Evolutionary conservation across 2,113 vertebrate species (phyloP).

Genomic region (Triplophysa dalaica): DNA sequence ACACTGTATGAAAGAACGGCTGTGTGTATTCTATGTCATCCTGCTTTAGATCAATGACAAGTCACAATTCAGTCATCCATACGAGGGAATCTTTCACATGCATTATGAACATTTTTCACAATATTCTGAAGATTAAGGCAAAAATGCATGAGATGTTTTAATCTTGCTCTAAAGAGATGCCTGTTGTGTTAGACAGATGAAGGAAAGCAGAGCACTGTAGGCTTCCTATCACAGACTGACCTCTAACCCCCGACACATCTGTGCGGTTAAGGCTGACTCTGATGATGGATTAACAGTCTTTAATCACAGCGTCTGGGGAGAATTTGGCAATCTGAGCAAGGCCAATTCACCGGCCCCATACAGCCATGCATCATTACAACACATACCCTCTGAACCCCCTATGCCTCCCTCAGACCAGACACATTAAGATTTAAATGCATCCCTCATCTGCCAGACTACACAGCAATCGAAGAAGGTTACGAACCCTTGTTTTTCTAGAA

Average conservation of each 20-base stretch:
- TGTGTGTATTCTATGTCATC: not conserved
- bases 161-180: slow-evolving; percentile 9
- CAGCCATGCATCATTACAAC: slow-evolving; percentile 34
- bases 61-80: not conserved
- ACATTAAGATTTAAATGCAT: slow-evolving; percentile 40
- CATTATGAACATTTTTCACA: not conserved
- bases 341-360: slow-evolving; percentile 43
- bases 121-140: not conserved
- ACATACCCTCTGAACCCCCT: slow-evolving; percentile 2
- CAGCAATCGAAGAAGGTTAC: slow-evolving; percentile 22
- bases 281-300: slow-evolving; percentile 56
- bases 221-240: slow-evolving; percentile 21
- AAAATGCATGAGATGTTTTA: slow-evolving; percentile 9
- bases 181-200: slow-evolving; percentile 30
- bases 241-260: slow-evolving; percentile 41
- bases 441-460: slow-evolving; percentile 13
- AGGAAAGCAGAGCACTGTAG: slow-evolving; percentile 15
- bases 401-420: slow-evolving; percentile 12
- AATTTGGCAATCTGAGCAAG: slow-evolving; percentile 43
- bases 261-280: slow-evolving; percentile 36
- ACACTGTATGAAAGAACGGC: not conserved
- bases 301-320: slow-evolving; percentile 53
- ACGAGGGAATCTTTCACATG: not conserved
- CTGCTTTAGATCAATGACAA: not conserved
- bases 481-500: slow-evolving; percentile 23